Base-by-base conservation (phyloP, 2,888 invertebrate genomes). In the Chymomyza amoena region DNA sequence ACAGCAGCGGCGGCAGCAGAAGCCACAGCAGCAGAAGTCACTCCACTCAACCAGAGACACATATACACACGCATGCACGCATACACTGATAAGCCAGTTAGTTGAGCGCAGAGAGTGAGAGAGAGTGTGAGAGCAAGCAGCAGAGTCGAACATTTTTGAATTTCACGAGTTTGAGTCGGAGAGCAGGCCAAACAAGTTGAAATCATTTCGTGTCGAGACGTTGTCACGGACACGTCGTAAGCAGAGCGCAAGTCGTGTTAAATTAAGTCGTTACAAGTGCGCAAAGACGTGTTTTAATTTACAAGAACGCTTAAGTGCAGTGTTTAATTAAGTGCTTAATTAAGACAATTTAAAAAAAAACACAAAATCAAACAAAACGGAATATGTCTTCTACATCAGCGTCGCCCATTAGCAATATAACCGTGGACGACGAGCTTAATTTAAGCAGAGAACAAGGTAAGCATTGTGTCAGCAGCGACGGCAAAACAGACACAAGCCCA, bases 351-450 rank as follows among this genome's bases (percentile, higher is more conserved):
- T 57, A 60, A 64, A 32, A 68, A 32, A 51, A 69, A 67, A 69
- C 69, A 69, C 51, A 45, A 66, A 69, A 65, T 66, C 61, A 68
- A 72, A 63, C 61, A 61, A 59, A 72, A 69, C 64, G 78, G 90
- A 91, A 82, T 87, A 92, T 92, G 92, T 92, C 92, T 87, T 89
- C 91, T 70, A 89, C 90, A 75, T 92, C 92, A 62, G 90, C 90
- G 72, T 91, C 92, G 75, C 92, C 92, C 78, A 87, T 92, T 69
- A 92, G 92, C 89, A 91, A 92, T 80, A 91, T 92, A 72, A 92
- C 92, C 76, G 91, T 92, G 78, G 90, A 90, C 76, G 92, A 92
- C 87, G 92, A 92, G 74, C 88, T 92, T 60, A 90, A 90, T 77
- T 83, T 89, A 69, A 83, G 83, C 78, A 83, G 90, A 87, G 90